Percentiles rank a stretch among this genome's conserved stretches.
phyloP scores from a whole-genome alignment of 2,113 vertebrate species.

The Rhipidura dahli region DNA sequence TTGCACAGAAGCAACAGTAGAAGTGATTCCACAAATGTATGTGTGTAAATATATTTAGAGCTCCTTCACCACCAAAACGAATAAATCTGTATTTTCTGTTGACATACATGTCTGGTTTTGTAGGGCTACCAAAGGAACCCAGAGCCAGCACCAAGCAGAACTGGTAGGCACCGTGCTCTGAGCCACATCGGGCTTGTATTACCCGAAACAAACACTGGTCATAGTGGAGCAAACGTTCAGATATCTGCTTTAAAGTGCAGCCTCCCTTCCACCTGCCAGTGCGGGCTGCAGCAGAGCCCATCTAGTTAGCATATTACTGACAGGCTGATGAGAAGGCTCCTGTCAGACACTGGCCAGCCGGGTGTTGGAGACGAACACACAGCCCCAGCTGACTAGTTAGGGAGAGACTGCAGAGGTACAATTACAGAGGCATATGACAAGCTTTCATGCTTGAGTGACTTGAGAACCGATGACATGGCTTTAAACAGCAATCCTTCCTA shows the following conservation, averaged over 20 bases:
- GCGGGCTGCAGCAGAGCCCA: conserved; percentile 76
- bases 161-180: background rate
- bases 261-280: conserved; percentile 78
- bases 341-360: conserved; percentile 85
- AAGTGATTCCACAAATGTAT: background rate
- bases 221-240: conserved; percentile 12
- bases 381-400: conserved; percentile 97
- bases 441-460: conserved; percentile 88
- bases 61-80: background rate
- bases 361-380: conserved; percentile 72
- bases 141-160: background rate
- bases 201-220: conserved; percentile 30
- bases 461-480: conserved; percentile 80
- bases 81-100: background rate
- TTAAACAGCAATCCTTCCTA: conserved; percentile 84
- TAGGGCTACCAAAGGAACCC: background rate
- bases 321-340: conserved; percentile 91
- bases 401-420: conserved; percentile 84
- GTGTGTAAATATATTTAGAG: background rate
- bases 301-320: conserved; percentile 96
- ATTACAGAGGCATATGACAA: conserved; percentile 95
- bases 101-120: background rate
- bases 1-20: background rate
- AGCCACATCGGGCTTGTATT: background rate
- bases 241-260: conserved; percentile 74